Evolutionary conservation across 2,113 vertebrate genomes (phyloP).

Genomic region (Galeopterus variegatus): DNA sequence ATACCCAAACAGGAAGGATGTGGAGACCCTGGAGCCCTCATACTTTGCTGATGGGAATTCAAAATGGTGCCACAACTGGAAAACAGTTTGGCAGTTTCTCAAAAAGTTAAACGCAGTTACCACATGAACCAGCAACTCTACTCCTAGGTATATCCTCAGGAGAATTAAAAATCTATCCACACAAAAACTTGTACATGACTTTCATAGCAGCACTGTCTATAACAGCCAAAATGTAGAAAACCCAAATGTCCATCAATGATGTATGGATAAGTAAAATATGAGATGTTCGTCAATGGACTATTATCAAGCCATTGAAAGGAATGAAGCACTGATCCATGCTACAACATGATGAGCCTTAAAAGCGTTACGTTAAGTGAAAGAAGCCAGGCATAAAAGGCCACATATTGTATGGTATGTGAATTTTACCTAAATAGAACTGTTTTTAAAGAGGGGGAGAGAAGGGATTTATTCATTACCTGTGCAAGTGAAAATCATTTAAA

Average conservation of each 20-base stretch:
- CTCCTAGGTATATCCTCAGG: neutral
- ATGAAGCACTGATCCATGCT: neutral
- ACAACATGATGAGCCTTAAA: neutral
- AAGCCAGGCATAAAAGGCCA: neutral
- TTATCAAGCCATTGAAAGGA: neutral
- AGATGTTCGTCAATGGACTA: neutral
- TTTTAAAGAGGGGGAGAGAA: neutral
- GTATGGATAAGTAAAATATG: neutral
- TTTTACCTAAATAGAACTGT: slow-evolving; percentile 35
- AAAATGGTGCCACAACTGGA: neutral
- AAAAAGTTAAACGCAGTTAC: neutral
- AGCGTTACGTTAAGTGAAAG: neutral
- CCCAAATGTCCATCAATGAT: neutral
- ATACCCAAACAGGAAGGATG: neutral
- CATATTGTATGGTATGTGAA: neutral
- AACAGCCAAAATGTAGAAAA: neutral
- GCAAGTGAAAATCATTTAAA: neutral
- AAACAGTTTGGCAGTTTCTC: neutral
- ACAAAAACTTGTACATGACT: neutral
- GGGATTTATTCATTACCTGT: neutral
- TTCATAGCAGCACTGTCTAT: neutral
- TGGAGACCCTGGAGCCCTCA: neutral
- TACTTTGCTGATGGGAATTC: neutral
- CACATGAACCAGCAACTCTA: neutral
- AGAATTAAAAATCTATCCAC: neutral